Base-by-base conservation (phyloP, 2,797 vertebrate genomes). In the Siniperca obscura region DNA sequence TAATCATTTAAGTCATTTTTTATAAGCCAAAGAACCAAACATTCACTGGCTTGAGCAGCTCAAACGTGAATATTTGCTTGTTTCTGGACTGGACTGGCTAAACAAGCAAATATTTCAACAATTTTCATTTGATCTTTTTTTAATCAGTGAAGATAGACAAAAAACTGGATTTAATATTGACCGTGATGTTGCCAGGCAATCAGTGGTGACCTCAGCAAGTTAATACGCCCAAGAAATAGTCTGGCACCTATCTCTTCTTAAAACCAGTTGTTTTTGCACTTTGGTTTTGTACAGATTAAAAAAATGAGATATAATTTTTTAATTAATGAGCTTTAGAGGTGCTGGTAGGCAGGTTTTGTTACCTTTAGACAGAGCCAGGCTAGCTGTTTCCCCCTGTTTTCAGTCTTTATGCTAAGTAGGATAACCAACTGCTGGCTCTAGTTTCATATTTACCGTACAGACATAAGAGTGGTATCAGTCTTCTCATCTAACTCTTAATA, bases 401-500 rank as follows among this genome's bases (percentile, higher is more conserved):
- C 48, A 8, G 19, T 53, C 46, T 10, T 55, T 17, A 53, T 69
- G 50, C 30, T 70, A 57, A 70, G n/a, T 57, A 57, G 44, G 69
- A 3, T 71, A 27, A 44, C 12, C 17, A 27, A 14, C 50, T 40
- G 34, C 36, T 40, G 36, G 36, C 36, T 42, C 21, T 7, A 11
- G 40, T 44, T 74, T 62, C 25, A 74, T 30, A 50, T 73, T 50
- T n/a, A 50, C 5, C 14, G 6, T 40, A 27, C 46, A 25, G 36
- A 40, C 46, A 52, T 55, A 12, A 25, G 2, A 74, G 59, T 74
- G 59, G 38, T 52, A 36, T n/a, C 8, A 22, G 10, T 50, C 27
- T 36, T 48, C 21, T 48, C 27, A 60, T 60, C 42, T 48, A 40
- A 62, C 16, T 36, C 16, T 36, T 60, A 30, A 17, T 7, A 19